Base-by-base conservation (phyloP, 2,113 vertebrate genomes). In the Erinaceus europaeus region DNA sequence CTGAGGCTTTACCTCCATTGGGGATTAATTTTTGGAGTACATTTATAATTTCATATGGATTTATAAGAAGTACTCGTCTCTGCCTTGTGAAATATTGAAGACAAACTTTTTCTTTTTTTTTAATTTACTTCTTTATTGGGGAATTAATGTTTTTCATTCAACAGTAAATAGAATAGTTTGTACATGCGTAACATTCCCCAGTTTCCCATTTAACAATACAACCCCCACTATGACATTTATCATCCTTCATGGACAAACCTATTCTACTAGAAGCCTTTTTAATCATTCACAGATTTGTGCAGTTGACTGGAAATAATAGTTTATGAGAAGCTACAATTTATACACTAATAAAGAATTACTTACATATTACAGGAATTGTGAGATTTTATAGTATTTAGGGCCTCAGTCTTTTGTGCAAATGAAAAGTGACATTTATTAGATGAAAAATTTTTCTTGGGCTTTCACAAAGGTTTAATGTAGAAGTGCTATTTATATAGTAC, bases 81-180 rank as follows among this genome's bases (percentile, higher is more conserved):
- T 91, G 32, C 79, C 44, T 27, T 76, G 21, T 76, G 53, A 69
- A 75, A 27, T 89, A 67, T 1, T 82, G 50, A 77, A 80, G 68
- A 86, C 53, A 83, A 89, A 86, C 21, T 23, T 62, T 83, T 55
- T 21, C 14, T 83, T 93, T 76, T 89, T n/a, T n/a, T n/a, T n/a
- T n/a, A n/a, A n/a, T n/a, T n/a, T n/a, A n/a, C n/a, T n/a, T n/a
- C n/a, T n/a, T n/a, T n/a, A n/a, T n/a, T n/a, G n/a, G n/a, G n/a
- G n/a, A n/a, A n/a, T n/a, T n/a, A n/a, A n/a, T n/a, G n/a, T n/a
- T n/a, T n/a, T n/a, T n/a, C n/a, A n/a, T n/a, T n/a, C n/a, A n/a
- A n/a, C n/a, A n/a, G n/a, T n/a, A n/a, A n/a, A n/a, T n/a, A n/a
- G n/a, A n/a, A n/a, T n/a, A n/a, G n/a, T n/a, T n/a, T n/a, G n/a